Evolutionary conservation across 2,888 invertebrate genomes (phyloP).

Genomic region (Schizaphis graminum): DNA sequence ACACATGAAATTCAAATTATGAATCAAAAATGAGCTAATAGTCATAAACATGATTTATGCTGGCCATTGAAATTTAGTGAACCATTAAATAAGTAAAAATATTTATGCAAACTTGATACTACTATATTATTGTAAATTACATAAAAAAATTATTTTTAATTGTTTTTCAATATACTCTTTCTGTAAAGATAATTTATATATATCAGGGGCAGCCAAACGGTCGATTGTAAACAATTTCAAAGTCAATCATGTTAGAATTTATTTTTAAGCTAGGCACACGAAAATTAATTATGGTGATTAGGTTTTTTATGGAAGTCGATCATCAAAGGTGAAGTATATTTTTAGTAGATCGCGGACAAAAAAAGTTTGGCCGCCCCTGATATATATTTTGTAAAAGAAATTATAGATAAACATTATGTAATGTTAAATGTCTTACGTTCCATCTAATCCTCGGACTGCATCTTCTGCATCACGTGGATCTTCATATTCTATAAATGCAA

Average conservation of each 20-base stretch:
- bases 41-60: not conserved
- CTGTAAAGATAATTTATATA: not conserved
- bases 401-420: not conserved
- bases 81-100: not conserved
- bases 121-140: not conserved
- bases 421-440: conserved; percentile 77
- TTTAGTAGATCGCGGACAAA: too few relatives aligned
- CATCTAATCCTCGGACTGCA: conserved; percentile 85
- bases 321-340: too few relatives aligned
- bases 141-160: not conserved
- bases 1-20: not conserved
- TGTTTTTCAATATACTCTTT: not conserved
- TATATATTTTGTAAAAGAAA: too few relatives aligned
- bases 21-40: not conserved
- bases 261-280: too few relatives aligned
- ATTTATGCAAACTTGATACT: not conserved
- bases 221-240: too few relatives aligned
- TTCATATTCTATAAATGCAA: conserved; percentile 91
- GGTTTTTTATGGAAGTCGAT: too few relatives aligned
- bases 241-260: too few relatives aligned
- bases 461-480: conserved; percentile 91
- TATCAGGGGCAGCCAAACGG: too few relatives aligned
- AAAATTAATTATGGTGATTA: too few relatives aligned
- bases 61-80: not conserved
- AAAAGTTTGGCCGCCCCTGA: too few relatives aligned